Evolutionary conservation across 2,888 invertebrate species (phyloP), one percentile per base, ranked within the genome.

Genomic region (Brachypalpus laphriformis): DNA sequence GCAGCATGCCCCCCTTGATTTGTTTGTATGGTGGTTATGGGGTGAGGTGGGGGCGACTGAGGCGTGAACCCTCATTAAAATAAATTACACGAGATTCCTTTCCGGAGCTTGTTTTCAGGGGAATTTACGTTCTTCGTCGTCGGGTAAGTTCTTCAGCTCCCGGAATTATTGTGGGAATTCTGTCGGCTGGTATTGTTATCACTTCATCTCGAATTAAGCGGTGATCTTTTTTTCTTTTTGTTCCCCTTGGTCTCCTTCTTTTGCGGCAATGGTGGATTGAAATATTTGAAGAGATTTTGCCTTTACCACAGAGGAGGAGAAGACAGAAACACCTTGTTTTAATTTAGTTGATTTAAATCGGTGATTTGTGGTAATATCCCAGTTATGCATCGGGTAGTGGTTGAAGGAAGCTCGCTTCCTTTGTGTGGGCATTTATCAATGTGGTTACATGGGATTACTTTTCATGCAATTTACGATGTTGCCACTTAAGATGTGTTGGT

Each of bases 51-150:
- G 42, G 51, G 28, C 37, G 72, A 72, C 54, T 63, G 63, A 83
- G 78, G 83, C 83, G 74, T 78, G 78, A 78, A 83, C 78, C 74
- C 78, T 83, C 83, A 83, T 83, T 78, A 83, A 83, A 83, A 83
- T 83, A 83, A 78, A 83, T 83, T 83, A 83, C 78, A 83, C 31
- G 66, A 68, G 78, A 78, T 83, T 68, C 74, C 78, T 74, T 63
- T 68, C 14, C 11, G 49, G 71, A 71, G 66, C 47, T 78, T 66
- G 66, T 47, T 72, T 77, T 77, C 16, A 31, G 66, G 59, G 59
- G 65, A 20, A 83, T 78, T 83, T 70, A 83, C 78, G 82, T 68
- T 78, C 54, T 56, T 40, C 61, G 28, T 45, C 49, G 40, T 45
- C 49, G 40, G 42, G 59, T 56, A 51, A 63, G 78, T 68, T 74